These are phyloP conservation scores for Nycticebus coucang DNA, from an alignment of 2,113 vertebrate species.

Conservation along the genomic window DNA sequence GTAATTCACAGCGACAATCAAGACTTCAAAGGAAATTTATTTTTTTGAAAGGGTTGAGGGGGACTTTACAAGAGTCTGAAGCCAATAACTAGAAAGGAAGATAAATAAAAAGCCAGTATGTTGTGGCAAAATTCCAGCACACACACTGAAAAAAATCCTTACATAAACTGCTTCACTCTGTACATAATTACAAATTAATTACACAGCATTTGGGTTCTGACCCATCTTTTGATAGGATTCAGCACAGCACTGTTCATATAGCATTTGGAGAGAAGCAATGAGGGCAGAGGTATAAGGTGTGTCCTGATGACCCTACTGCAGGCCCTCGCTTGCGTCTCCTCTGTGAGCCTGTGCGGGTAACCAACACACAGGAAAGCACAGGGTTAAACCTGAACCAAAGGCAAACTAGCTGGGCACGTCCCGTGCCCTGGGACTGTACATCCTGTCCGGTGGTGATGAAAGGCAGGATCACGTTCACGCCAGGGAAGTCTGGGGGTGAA, in stretches of 20 bases:
- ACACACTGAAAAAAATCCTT: constrained; percentile 87
- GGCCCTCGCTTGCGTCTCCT: constrained; percentile 77
- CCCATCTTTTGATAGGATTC: constrained; percentile 77
- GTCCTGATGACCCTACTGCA: constrained; percentile 83
- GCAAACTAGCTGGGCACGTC: constrained; percentile 53
- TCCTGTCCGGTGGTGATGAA: not conserved
- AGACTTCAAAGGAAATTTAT: constrained; percentile 88
- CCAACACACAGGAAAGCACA: constrained; percentile 78
- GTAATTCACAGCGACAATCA: not conserved
- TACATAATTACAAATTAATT: constrained; percentile 97
- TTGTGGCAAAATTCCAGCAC: constrained; percentile 88
- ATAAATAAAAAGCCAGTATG: constrained; percentile 94
- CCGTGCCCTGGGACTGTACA: not conserved
- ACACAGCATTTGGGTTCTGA: constrained; percentile 86
- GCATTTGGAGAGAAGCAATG: constrained; percentile 51
- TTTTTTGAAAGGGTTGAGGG: constrained; percentile 78
- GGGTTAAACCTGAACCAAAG: constrained; percentile 72
- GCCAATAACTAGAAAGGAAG: constrained; percentile 86
- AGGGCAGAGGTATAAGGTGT: constrained; percentile 87
- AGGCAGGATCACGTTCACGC: not conserved
- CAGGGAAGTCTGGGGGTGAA: not conserved
- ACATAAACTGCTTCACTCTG: constrained; percentile 90
- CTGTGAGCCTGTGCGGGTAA: constrained; percentile 87
- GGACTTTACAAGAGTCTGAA: constrained; percentile 89
- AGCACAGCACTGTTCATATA: constrained; percentile 81